These are phyloP conservation scores for Branchellion lobata DNA, from an alignment of 2,888 invertebrate genomes.

Conservation along the genomic window DNA sequence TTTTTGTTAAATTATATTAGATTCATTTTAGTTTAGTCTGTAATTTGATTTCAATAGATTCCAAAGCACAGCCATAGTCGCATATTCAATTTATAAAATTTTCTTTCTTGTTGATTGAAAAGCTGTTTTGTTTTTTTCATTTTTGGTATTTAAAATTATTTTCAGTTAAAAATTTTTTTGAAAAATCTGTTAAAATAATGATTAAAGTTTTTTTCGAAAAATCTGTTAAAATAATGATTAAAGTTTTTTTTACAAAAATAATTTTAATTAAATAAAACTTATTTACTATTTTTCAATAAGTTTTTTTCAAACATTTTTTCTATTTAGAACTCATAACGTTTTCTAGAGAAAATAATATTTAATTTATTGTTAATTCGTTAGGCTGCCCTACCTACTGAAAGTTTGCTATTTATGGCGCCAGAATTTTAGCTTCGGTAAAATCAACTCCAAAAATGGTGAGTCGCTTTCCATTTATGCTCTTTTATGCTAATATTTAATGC, in stretches of 20 bases:
- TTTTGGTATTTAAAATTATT: too few relatives aligned
- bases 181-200: neutral
- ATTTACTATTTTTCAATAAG: neutral
- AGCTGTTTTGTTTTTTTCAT: too few relatives aligned
- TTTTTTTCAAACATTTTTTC: neutral
- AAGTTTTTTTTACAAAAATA: neutral
- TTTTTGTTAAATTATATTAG: too few relatives aligned
- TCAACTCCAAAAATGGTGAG: conserved; percentile 11
- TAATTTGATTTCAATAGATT: too few relatives aligned
- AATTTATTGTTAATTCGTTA: conserved; percentile 14
- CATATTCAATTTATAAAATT: too few relatives aligned
- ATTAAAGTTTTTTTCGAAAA: too few relatives aligned
- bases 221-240: neutral
- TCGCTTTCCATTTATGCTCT: neutral
- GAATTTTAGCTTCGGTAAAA: conserved; percentile 11
- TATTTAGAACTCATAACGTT: neutral
- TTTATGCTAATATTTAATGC: conserved; percentile 1
- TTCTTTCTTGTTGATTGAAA: too few relatives aligned
- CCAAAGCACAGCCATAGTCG: too few relatives aligned
- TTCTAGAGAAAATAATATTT: neutral
- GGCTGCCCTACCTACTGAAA: conserved; percentile 11
- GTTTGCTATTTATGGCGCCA: conserved; percentile 14
- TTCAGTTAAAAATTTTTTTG: too few relatives aligned
- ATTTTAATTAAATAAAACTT: neutral
- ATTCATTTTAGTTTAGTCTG: too few relatives aligned